These are phyloP conservation scores for Epirrhoe alternata DNA, from an alignment of 2,888 invertebrate genomes.

Conservation along the genomic window DNA sequence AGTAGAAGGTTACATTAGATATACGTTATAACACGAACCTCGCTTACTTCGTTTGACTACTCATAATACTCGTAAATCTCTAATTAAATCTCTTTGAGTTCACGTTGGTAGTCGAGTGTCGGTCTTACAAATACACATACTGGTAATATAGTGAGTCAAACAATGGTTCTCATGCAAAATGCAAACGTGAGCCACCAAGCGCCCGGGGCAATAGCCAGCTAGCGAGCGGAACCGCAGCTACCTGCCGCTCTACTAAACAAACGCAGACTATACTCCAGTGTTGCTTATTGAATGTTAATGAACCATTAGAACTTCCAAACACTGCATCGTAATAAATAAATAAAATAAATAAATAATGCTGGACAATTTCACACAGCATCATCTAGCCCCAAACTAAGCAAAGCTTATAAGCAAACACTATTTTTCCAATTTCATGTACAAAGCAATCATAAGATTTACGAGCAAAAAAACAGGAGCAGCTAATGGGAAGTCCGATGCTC, in stretches of 20 bases:
- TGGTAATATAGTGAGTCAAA: constrained; percentile 51
- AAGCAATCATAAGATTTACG: constrained; percentile 51
- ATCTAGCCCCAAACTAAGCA: no score
- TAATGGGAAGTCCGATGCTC: constrained; percentile 58
- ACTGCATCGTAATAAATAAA: constrained; percentile 29
- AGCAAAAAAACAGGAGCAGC: constrained; percentile 56
- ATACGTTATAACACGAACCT: constrained; percentile 30
- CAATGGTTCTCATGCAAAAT: constrained; percentile 75
- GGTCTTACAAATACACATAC: constrained; percentile 30
- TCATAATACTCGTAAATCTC: constrained; percentile 36
- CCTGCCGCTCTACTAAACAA: constrained; percentile 59
- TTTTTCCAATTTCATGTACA: constrained; percentile 55
- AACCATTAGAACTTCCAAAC: constrained; percentile 39
- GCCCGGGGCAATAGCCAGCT: constrained; percentile 51
- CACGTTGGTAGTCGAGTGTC: constrained; percentile 30
- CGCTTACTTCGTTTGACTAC: constrained; percentile 31
- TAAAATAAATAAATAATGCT: no score
- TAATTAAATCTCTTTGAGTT: constrained; percentile 41
- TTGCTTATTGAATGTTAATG: constrained; percentile 55
- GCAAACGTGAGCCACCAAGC: constrained; percentile 60
- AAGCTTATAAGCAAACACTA: no score
- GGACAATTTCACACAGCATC: no score
- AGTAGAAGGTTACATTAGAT: constrained; percentile 31
- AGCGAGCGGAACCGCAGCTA: constrained; percentile 57
- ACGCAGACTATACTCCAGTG: constrained; percentile 56